Conservation (phyloP, 30 jellyfish, hydroid and myxozoan genomes). For the Aurelia sp. region DNA sequence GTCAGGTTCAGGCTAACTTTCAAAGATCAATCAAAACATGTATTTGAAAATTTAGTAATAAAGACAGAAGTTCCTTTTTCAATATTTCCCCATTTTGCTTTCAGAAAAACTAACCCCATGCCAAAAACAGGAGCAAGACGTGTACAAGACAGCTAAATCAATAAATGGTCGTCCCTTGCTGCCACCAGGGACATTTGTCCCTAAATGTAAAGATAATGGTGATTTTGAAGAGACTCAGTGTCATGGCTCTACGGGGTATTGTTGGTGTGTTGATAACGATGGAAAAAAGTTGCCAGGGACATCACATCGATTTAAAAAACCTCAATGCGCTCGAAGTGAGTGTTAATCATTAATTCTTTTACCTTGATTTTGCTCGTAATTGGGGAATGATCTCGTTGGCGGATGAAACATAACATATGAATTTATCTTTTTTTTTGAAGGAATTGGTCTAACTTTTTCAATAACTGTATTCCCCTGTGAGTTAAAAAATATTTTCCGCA, state of each 20-base stretch:
- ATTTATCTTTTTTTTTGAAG: too few relatives aligned
- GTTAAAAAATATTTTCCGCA: too few relatives aligned
- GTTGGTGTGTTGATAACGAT: conserved; percentile 85
- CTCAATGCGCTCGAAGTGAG: conserved; percentile 67
- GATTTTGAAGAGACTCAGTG: conserved; percentile 74
- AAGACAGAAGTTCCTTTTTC: too few relatives aligned
- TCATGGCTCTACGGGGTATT: conserved; percentile 92
- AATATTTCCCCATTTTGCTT: neutral
- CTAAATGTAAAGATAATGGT: conserved; percentile 82
- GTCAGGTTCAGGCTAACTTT: too few relatives aligned
- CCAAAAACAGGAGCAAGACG: conserved; percentile 30
- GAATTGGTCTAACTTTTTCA: too few relatives aligned
- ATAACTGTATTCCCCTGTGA: too few relatives aligned
- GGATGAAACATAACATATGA: too few relatives aligned
- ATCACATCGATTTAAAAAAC: conserved; percentile 24
- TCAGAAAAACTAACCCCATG: conserved; percentile 40
- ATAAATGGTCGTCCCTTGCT: conserved; percentile 43
- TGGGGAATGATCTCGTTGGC: neutral
- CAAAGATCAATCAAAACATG: too few relatives aligned
- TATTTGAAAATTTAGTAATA: too few relatives aligned
- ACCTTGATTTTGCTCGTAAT: neutral
- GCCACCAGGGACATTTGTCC: conserved; percentile 70
- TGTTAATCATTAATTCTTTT: neutral
- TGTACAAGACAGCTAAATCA: conserved; percentile 19
- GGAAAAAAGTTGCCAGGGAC: conserved; percentile 72